These are phyloP conservation scores for Eremophila alpestris DNA, from an alignment of 2,797 vertebrate species.

Conservation along the genomic window DNA sequence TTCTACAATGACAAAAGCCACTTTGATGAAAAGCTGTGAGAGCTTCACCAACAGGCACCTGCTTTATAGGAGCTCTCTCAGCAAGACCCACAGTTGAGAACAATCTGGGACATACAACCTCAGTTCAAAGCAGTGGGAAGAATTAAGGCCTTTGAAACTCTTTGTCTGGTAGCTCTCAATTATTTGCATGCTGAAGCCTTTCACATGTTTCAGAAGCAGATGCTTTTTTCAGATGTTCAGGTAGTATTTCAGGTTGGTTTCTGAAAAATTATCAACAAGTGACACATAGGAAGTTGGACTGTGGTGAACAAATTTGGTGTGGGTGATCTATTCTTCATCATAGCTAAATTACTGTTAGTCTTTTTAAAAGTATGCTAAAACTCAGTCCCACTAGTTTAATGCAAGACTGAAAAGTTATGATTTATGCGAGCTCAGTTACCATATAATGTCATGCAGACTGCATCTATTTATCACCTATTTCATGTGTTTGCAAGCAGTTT, in stretches of 20 bases:
- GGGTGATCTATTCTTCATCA: slow-evolving; percentile 39
- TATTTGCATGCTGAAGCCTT: neutral
- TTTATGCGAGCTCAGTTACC: slow-evolving; percentile 53
- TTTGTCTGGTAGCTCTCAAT: neutral
- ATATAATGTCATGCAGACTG: slow-evolving; percentile 7
- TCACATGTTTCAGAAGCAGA: neutral
- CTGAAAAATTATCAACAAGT: slow-evolving; percentile 50
- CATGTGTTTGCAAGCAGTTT: slow-evolving; percentile 62
- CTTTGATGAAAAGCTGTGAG: neutral
- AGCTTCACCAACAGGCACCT: neutral
- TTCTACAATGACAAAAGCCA: neutral
- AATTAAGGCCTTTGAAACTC: neutral
- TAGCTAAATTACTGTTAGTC: slow-evolving; percentile 43
- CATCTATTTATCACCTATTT: slow-evolving; percentile 71
- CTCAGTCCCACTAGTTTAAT: slow-evolving; percentile 62
- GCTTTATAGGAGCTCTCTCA: neutral
- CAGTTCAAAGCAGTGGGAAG: neutral
- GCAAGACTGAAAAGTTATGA: slow-evolving; percentile 64
- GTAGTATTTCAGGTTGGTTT: slow-evolving; percentile 12
- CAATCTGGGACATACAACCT: neutral
- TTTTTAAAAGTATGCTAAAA: slow-evolving; percentile 32
- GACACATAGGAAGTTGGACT: slow-evolving; percentile 47
- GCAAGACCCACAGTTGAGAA: neutral
- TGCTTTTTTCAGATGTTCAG: neutral
- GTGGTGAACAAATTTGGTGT: slow-evolving; percentile 51